Conservation (phyloP, 2,113 vertebrate species). For the Menura novaehollandiae region DNA sequence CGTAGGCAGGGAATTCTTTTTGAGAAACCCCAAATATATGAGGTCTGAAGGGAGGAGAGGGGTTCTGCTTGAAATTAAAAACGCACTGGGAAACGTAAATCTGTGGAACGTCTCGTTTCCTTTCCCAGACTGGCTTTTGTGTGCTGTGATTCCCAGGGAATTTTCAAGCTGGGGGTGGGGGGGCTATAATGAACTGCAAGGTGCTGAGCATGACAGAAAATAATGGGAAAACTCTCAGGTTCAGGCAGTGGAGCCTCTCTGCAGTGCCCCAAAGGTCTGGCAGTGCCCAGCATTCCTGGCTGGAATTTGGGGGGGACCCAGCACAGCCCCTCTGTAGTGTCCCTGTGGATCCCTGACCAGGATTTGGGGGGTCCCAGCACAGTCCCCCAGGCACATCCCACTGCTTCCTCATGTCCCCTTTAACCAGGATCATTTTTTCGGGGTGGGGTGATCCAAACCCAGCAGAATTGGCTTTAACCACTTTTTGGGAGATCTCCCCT, state of each 20-base stretch:
- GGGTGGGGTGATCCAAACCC: too few species aligned
- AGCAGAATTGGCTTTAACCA: too few species aligned
- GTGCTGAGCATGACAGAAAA: neutral
- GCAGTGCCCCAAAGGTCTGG: neutral
- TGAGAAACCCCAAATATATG: accelerated
- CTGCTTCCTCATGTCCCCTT: too few species aligned
- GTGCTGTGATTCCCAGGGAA: neutral
- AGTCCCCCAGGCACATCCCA: too few species aligned
- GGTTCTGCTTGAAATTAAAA: neutral
- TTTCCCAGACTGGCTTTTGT: neutral
- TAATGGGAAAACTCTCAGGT: neutral
- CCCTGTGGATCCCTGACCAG: too few species aligned
- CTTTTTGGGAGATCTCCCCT: too few species aligned
- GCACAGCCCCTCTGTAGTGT: too few species aligned
- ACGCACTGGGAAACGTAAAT: neutral
- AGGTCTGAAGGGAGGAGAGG: neutral
- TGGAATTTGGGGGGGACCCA: too few species aligned
- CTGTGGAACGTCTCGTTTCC: neutral
- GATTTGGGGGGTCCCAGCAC: too few species aligned
- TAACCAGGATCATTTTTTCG: too few species aligned
- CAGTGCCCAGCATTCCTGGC: too few species aligned
- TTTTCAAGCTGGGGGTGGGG: neutral
- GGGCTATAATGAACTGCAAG: neutral
- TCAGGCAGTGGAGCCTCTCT: neutral
- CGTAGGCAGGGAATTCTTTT: neutral